A percentile compares a stretch with the other conserved stretches of the same genome.
Conservation (phyloP, 1,140 invertebrate species). For the Grapholita molesta region DNA sequence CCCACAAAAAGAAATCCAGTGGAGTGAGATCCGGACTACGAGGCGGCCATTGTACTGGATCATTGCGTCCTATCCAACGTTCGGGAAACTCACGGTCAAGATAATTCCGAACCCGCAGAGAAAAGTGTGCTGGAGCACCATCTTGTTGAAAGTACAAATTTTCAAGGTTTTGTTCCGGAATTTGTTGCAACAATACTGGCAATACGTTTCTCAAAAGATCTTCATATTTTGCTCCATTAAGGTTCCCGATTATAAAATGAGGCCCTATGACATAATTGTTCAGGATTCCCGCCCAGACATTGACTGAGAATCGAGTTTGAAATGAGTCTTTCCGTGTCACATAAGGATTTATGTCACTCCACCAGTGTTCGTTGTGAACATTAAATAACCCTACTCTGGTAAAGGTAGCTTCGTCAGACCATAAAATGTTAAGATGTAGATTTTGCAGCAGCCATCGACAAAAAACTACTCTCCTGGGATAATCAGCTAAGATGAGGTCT, state of each 20-base stretch:
- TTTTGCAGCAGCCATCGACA: neutral
- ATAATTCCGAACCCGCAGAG: neutral
- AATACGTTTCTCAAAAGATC: neutral
- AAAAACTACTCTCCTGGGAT: neutral
- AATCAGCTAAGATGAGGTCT: neutral
- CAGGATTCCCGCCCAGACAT: neutral
- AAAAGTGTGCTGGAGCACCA: neutral
- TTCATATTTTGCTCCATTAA: neutral
- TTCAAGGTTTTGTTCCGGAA: neutral
- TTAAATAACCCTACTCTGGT: neutral
- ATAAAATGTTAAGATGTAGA: neutral
- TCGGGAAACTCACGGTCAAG: neutral
- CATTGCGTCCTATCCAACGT: neutral
- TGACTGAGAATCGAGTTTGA: neutral
- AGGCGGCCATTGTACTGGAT: neutral
- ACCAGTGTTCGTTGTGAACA: no score
- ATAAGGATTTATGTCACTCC: neutral
- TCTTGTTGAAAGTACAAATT: neutral
- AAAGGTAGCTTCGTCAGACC: neutral
- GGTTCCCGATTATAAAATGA: neutral
- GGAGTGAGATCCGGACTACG: neutral
- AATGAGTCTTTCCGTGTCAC: neutral
- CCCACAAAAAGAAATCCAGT: slow-evolving; percentile 12
- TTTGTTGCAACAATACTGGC: neutral
- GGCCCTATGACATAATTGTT: no score